Percentiles rank a stretch among this genome's conserved stretches.
phyloP scores from a whole-genome alignment of 2,888 invertebrate genomes.

The Andrena hattorfiana region DNA sequence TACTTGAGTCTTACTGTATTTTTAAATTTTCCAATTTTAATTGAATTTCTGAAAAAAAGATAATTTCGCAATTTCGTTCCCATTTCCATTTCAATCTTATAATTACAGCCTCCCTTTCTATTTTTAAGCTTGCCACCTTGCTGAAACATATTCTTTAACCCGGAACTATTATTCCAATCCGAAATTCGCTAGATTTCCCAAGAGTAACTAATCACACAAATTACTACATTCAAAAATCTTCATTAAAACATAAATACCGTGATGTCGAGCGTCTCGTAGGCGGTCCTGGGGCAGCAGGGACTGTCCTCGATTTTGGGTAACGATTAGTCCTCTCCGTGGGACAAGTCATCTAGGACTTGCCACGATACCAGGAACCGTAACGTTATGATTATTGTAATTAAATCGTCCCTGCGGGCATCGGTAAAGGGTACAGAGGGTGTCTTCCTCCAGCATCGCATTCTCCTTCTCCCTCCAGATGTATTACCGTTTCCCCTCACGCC shows the following conservation, averaged over 20 bases:
- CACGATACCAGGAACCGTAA: slow-evolving; percentile 78
- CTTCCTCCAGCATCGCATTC: slow-evolving; percentile 39
- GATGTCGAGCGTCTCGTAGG: slow-evolving; percentile 15
- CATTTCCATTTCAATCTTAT: no score
- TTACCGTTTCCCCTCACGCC: slow-evolving; percentile 28
- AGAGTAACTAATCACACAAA: slow-evolving; percentile 3
- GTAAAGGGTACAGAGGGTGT: slow-evolving; percentile 59
- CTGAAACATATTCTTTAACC: not conserved
- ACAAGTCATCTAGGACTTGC: slow-evolving; percentile 74
- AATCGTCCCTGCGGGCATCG: slow-evolving; percentile 75
- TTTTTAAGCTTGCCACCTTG: no score
- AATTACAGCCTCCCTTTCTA: no score
- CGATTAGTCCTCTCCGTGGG: slow-evolving; percentile 79
- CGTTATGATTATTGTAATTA: slow-evolving; percentile 84
- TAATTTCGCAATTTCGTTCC: no score
- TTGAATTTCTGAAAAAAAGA: no score
- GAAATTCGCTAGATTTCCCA: not conserved
- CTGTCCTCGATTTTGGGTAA: slow-evolving; percentile 75
- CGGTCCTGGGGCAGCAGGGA: slow-evolving; percentile 19
- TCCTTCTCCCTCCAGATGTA: slow-evolving; percentile 47
- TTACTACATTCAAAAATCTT: slow-evolving; percentile 14
- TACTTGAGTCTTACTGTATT: no score
- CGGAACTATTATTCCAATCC: not conserved
- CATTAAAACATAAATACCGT: slow-evolving; percentile 19
- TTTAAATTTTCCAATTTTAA: no score